phyloP scores from a whole-genome alignment of 2,888 invertebrate genomes.

The Cephus pygmeus region DNA sequence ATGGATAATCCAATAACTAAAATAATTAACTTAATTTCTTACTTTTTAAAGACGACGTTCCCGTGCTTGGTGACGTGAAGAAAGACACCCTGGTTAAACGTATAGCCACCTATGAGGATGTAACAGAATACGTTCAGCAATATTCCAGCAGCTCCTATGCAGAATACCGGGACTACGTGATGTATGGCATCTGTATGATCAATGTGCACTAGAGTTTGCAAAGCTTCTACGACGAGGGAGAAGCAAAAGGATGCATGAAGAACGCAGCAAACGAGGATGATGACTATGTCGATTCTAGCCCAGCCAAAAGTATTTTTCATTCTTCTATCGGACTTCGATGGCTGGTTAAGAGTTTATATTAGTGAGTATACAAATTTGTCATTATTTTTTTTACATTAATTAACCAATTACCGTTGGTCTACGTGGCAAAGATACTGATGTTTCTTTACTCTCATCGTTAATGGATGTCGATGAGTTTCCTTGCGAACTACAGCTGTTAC shows the following conservation, averaged over 20 bases:
- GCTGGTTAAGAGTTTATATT: conserved; percentile 48
- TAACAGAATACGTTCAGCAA: conserved; percentile 83
- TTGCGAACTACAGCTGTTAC: conserved; percentile 38
- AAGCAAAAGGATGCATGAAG: conserved; percentile 86
- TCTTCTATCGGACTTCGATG: conserved; percentile 71
- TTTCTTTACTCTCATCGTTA: conserved; percentile 42
- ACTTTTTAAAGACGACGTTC: conserved; percentile 70
- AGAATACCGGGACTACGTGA: conserved; percentile 79
- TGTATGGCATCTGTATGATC: conserved; percentile 80
- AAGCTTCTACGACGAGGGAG: conserved; percentile 82
- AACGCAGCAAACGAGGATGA: conserved; percentile 83
- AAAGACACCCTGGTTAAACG: conserved; percentile 78
- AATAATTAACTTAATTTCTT: neutral
- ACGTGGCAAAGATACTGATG: conserved; percentile 37
- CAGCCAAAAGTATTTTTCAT: conserved; percentile 92
- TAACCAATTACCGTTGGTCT: conserved; percentile 42
- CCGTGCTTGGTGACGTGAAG: conserved; percentile 74
- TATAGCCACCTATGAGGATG: conserved; percentile 83
- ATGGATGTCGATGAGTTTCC: conserved; percentile 44
- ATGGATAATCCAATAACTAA: neutral
- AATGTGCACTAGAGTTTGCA: conserved; percentile 83
- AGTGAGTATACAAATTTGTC: conserved; percentile 1
- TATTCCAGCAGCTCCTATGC: conserved; percentile 77
- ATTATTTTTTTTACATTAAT: neutral
- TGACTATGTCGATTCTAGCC: conserved; percentile 90